Base-by-base conservation (phyloP, 1,140 invertebrate genomes). In the Diachasmimorpha longicaudata region DNA sequence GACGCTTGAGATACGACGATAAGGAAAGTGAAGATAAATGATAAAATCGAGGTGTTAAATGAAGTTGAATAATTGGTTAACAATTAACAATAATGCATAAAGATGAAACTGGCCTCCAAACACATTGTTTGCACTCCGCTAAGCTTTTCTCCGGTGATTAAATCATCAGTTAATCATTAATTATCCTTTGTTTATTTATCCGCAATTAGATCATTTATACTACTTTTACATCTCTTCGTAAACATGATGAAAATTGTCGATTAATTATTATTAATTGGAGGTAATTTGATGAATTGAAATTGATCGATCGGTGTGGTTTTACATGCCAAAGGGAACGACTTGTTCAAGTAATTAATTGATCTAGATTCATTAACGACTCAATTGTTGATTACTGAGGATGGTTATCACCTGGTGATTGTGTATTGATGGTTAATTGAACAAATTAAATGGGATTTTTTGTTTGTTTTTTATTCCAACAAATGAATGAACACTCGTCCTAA, bases 81-180 rank as follows among this genome's bases (percentile, higher is more conserved):
- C 13, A 68, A 68, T 39, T 39, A 37, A 68, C 31, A 39, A 68
- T 39, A 37, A 36, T 68, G 55, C 77, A 83, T 83, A 89, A 90
- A 90, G 90, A 90, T 91, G 91, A 91, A 52, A 93, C 92, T 93
- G 93, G 93, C 93, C 93, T 93, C 93, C 93, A 94, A 93, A 94
- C 94, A 94, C 94, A 95, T 95, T 95, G 94, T 95, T 95, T 95
- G 93, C 93, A 94, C 92, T 92, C 92, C 89, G 85, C 88, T 89
- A 86, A 88, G 86, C 87, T 88, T 89, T 86, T 83, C 79, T 78
- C 69, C 75, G 77, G 77, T 72, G 82, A 55, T 42, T 52, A 16
- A 63, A 63, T 63, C 58, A 63, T 63, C 58, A 63, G n/a, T 55
- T 19, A 63, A 52, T 52, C 48, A 52, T 52, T n/a, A 52, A 52